Percentiles rank a stretch among this genome's conserved stretches.
Evolutionary conservation across 2,888 invertebrate species (phyloP).

Genomic region (Drosophila pseudotakahashii): DNA sequence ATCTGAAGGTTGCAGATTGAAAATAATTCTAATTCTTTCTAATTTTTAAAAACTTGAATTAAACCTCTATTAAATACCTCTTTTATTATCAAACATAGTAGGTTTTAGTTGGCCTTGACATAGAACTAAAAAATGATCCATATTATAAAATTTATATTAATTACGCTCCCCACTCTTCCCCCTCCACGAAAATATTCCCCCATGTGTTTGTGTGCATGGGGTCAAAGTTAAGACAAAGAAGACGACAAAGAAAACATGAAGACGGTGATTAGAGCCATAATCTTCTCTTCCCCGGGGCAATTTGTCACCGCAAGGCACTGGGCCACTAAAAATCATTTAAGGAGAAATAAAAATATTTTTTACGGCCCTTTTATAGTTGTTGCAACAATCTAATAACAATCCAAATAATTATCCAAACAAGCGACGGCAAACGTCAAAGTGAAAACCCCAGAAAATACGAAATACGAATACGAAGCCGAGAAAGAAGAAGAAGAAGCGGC

Average conservation of each 20-base stretch:
- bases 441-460: conserved; percentile 15
- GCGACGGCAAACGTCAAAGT: conserved; percentile 67
- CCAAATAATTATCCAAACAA: conserved; percentile 81
- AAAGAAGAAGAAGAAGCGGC: conserved; percentile 16
- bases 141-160: background rate
- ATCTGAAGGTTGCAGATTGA: too few relatives aligned
- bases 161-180: background rate
- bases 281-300: conserved; percentile 60
- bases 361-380: conserved; percentile 81
- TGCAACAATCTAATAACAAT: conserved; percentile 83
- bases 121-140: background rate
- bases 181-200: background rate
- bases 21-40: too few relatives aligned
- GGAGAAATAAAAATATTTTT: conserved; percentile 79
- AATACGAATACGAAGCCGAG: conserved; percentile 14
- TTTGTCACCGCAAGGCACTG: conserved; percentile 75
- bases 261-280: conserved; percentile 73
- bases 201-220: background rate
- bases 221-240: conserved; percentile 14
- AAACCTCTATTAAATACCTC: too few relatives aligned
- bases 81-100: too few relatives aligned
- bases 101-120: background rate
- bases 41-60: too few relatives aligned
- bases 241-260: conserved; percentile 46
- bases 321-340: conserved; percentile 78